These are phyloP conservation scores for Melanotaenia maccullochi DNA, from an alignment of 2,797 vertebrate genomes.

Conservation along the genomic window DNA sequence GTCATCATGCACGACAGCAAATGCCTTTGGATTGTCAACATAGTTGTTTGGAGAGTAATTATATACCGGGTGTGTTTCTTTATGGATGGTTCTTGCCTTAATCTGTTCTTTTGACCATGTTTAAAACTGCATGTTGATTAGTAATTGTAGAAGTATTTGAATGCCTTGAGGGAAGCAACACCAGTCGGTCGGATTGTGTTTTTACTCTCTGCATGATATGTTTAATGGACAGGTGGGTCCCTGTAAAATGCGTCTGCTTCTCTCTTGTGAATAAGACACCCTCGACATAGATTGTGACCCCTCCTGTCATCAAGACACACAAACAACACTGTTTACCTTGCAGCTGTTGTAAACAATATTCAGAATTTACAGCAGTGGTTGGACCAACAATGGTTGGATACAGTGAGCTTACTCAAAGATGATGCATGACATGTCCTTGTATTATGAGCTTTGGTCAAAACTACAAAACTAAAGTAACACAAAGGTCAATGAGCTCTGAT, in stretches of 20 bases:
- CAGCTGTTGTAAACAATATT: background rate
- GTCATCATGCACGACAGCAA: no score
- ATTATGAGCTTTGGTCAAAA: background rate
- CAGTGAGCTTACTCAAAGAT: background rate
- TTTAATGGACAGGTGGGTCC: background rate
- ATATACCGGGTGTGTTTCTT: no score
- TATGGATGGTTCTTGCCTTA: no score
- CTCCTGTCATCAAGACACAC: background rate
- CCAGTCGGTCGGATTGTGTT: background rate
- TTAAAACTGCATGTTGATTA: no score
- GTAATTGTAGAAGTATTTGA: no score
- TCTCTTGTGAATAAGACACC: background rate
- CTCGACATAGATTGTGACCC: background rate
- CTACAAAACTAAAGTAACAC: background rate
- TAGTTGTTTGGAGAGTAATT: no score
- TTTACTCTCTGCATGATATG: background rate
- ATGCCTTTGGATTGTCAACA: no score
- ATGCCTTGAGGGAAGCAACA: no score
- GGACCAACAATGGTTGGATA: background rate
- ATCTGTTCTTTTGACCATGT: no score
- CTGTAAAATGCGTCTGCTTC: background rate
- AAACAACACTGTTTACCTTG: background rate
- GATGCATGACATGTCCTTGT: background rate
- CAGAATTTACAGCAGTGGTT: background rate
- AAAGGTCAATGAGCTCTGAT: background rate